Evolutionary conservation across 1,140 invertebrate species (phyloP).

Genomic region (Aporrectodea caliginosa): DNA sequence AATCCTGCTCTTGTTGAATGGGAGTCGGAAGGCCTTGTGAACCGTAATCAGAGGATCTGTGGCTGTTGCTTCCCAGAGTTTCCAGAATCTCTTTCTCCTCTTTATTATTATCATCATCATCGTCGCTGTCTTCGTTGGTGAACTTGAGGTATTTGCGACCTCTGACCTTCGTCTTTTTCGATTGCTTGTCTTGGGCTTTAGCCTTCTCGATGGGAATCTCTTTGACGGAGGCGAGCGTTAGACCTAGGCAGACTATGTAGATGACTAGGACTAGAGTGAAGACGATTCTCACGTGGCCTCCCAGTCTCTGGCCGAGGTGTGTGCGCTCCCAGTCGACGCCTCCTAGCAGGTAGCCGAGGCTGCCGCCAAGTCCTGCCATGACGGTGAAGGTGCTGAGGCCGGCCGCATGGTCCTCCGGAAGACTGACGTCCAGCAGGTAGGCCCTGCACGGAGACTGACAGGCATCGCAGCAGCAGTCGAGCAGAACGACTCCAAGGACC

Average conservation of each 20-base stretch:
- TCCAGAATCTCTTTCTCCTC: neutral
- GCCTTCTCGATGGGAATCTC: constrained; percentile 67
- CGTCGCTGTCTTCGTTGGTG: constrained; percentile 42
- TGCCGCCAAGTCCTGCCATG: constrained; percentile 92
- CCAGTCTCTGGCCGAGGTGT: constrained; percentile 65
- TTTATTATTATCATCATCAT: too few species aligned
- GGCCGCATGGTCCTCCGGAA: constrained; percentile 86
- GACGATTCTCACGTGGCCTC: constrained; percentile 83
- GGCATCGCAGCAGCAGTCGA: constrained; percentile 93
- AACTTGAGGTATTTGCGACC: constrained; percentile 49
- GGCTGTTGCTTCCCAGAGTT: constrained; percentile 32
- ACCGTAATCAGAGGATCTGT: constrained; percentile 8
- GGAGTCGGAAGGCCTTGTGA: neutral
- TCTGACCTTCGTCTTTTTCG: constrained; percentile 47
- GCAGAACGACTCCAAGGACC: constrained; percentile 82
- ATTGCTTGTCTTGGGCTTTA: neutral
- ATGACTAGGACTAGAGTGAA: constrained; percentile 83
- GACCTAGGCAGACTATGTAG: constrained; percentile 73
- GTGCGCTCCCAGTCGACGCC: constrained; percentile 90
- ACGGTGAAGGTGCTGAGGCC: constrained; percentile 92
- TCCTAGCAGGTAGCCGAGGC: constrained; percentile 86
- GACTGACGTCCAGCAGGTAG: constrained; percentile 85
- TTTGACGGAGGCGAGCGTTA: constrained; percentile 78
- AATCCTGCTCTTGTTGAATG: neutral
- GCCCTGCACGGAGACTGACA: constrained; percentile 90